These are phyloP conservation scores for Sebastes itinus DNA, from an alignment of 2,797 vertebrate genomes.

Conservation along the genomic window DNA sequence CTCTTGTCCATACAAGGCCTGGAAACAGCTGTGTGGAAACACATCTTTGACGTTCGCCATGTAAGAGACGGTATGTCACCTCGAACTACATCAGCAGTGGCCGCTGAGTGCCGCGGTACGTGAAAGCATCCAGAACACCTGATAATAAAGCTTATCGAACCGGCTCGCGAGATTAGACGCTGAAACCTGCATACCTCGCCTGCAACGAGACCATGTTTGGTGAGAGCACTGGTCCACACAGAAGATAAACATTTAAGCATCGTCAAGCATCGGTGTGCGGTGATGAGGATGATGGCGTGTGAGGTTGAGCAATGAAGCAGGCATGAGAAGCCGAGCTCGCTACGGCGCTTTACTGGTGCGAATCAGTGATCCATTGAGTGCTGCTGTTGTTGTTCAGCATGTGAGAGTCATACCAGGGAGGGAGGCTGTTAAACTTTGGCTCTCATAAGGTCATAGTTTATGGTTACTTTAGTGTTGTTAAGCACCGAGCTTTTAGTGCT, in stretches of 20 bases:
- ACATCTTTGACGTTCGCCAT: conserved; percentile 56
- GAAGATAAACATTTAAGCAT: conserved; percentile 66
- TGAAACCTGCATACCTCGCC: conserved; percentile 56
- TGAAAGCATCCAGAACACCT: conserved; percentile 76
- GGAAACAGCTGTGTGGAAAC: conserved; percentile 47
- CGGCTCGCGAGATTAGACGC: conserved; percentile 63
- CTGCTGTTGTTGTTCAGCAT: conserved; percentile 47
- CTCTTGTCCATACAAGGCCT: conserved; percentile 67
- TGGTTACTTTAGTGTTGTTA: conserved; percentile 33
- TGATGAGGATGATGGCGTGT: conserved; percentile 27
- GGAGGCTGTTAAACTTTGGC: conserved; percentile 70
- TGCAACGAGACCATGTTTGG: conserved; percentile 76
- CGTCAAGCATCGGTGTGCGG: conserved; percentile 12
- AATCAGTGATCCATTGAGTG: conserved; percentile 76
- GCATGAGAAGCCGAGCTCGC: conserved; percentile 45
- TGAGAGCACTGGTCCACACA: conserved; percentile 40
- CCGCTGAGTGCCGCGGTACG: conserved; percentile 37
- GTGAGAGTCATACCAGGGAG: conserved; percentile 71
- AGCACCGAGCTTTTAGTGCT: conserved; percentile 29
- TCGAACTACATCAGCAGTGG: conserved; percentile 21
- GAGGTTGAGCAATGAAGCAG: conserved; percentile 60
- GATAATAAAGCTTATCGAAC: conserved; percentile 74
- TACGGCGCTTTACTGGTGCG: conserved; percentile 60
- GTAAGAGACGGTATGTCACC: conserved; percentile 27
- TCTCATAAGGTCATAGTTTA: conserved; percentile 59